Percentiles rank a stretch among this genome's conserved stretches.
Evolutionary conservation across 2,113 vertebrate species (phyloP).

Genomic region (Mesoclemmys tuberculata): DNA sequence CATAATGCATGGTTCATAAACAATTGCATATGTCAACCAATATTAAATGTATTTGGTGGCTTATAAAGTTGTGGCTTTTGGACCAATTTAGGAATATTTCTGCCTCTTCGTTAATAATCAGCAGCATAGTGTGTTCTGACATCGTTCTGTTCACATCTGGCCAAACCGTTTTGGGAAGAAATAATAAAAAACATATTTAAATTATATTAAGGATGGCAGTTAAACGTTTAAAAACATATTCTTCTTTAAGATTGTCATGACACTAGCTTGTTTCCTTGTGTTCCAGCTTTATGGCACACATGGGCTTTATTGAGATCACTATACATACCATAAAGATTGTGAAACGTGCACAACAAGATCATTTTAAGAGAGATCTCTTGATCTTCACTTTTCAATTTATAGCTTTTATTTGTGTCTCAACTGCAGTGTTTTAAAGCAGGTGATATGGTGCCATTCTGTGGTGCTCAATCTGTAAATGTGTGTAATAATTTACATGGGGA

Average conservation of each 20-base stretch:
- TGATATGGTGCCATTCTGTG: not conserved
- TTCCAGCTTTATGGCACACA: not conserved
- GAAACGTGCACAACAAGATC: not conserved
- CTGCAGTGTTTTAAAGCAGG: conserved; percentile 7
- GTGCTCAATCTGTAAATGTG: not conserved
- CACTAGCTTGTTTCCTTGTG: not conserved
- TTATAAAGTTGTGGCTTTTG: not conserved
- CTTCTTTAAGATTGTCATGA: not conserved
- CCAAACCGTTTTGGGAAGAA: not conserved
- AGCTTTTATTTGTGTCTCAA: conserved; percentile 35
- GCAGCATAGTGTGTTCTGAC: not conserved
- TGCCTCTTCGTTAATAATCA: not conserved
- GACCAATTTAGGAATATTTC: rapidly evolving
- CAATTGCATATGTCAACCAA: not conserved
- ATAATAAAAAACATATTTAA: not conserved
- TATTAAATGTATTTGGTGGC: not conserved
- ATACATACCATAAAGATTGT: not conserved
- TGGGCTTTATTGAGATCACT: not conserved
- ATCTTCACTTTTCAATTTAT: conserved; percentile 37
- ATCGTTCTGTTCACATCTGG: not conserved
- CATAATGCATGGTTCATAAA: not conserved
- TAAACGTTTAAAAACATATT: not conserved
- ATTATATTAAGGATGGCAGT: not conserved
- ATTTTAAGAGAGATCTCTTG: not conserved
- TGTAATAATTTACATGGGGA: not conserved